A percentile compares a stretch with the other conserved stretches of the same genome.
phyloP scores from a whole-genome alignment of 2,113 vertebrate species.

The Lycaon pictus region DNA sequence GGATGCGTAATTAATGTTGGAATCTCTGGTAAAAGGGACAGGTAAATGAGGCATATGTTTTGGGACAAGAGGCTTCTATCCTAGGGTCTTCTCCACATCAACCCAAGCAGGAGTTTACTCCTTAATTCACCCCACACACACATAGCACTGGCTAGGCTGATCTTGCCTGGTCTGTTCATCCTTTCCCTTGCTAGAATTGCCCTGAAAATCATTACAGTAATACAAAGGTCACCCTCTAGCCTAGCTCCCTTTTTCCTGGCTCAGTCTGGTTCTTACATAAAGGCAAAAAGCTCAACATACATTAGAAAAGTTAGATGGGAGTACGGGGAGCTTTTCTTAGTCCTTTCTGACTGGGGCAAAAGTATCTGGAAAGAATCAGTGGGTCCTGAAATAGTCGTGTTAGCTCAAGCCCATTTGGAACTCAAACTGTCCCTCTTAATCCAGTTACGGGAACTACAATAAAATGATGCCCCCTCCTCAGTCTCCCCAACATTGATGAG shows the following conservation, averaged over 20 bases:
- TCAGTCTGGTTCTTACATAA: background rate
- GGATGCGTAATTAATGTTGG: background rate
- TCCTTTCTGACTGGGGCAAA: background rate
- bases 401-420: background rate
- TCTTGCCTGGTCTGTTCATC: background rate
- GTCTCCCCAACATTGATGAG: conserved; percentile 31
- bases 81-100: background rate
- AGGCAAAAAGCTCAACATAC: background rate
- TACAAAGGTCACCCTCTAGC: background rate
- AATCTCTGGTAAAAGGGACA: conserved; percentile 13
- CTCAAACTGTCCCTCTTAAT: background rate
- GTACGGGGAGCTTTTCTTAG: background rate
- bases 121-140: background rate
- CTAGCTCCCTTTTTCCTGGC: background rate
- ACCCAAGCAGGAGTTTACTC: background rate
- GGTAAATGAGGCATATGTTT: background rate
- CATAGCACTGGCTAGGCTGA: background rate
- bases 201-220: conserved; percentile 31
- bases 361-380: background rate
- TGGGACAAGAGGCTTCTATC: background rate
- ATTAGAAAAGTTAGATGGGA: background rate
- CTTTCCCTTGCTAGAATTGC: conserved; percentile 12
- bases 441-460: background rate
- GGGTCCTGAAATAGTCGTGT: background rate
- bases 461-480: conserved; percentile 28